Evolutionary conservation across 1,140 invertebrate genomes (phyloP).

Genomic region (Meloidogyne chitwoodi): DNA sequence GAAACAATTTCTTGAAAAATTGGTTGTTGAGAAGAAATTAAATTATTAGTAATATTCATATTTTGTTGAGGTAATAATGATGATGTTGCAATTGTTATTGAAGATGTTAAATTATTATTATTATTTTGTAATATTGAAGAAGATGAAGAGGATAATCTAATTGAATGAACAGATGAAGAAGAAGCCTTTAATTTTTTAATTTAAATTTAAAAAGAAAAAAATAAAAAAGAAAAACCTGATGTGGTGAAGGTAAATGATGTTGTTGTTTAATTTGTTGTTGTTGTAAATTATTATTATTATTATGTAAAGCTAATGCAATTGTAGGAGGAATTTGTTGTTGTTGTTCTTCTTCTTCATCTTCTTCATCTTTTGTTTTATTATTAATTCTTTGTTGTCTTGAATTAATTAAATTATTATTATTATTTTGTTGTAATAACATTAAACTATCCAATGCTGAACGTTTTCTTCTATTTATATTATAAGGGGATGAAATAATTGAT

Average conservation of each 20-base stretch:
- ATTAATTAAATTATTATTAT: neutral
- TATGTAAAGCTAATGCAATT: conserved; percentile 2
- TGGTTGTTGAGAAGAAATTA: conserved; percentile 6
- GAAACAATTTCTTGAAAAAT: neutral
- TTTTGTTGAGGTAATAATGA: conserved; percentile 27
- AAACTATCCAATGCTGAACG: neutral
- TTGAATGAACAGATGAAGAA: neutral
- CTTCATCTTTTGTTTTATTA: neutral
- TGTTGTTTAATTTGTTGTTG: conserved; percentile 27
- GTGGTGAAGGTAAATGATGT: conserved; percentile 17
- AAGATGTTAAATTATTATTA: conserved; percentile 11
- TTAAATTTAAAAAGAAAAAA: no score
- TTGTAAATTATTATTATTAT: neutral
- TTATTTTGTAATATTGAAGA: neutral
- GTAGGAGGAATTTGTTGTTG: conserved; percentile 3
- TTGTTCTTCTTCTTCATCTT: no score
- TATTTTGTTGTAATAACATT: neutral
- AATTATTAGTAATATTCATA: conserved; percentile 22
- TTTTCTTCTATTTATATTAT: neutral
- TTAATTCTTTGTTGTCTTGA: neutral
- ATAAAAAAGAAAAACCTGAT: neutral
- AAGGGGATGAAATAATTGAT: no score
- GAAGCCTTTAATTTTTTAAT: neutral
- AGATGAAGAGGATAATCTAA: neutral
- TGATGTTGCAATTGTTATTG: conserved; percentile 12